Evolutionary conservation across 2,113 vertebrate species (phyloP), one percentile per base, ranked within the genome.

Genomic region (Epinephelus cyanopodus): DNA sequence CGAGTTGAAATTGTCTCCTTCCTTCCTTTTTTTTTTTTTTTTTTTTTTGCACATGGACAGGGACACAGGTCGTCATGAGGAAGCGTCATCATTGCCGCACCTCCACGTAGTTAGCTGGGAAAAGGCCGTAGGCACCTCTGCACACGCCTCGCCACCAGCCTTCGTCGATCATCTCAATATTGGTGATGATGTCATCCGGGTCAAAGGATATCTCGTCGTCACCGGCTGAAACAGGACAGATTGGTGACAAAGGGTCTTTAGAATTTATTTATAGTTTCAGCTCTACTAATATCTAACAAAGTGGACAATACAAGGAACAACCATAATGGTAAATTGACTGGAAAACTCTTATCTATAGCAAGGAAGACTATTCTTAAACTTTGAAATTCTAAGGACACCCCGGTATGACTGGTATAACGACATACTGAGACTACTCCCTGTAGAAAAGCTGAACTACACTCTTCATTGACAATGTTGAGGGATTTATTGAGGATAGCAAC

Each of bases 111-210:
- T 99, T 99, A 53, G 98, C 98, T 0, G 98, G 98, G 94, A 99
- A 99, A 8, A 99, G 96, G 89, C 98, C 98, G 0, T 97, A 98
- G 6, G 95, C 85, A 73, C 97, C 97, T 67, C 96, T 94, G 93
- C 98, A 99, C 67, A 98, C 95, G 0, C 98, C 98, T 0, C 98
- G 92, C 98, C 98, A 99, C 98, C 98, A 99, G 94, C 98, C 98
- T 0, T 99, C 98, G 0, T 99, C 98, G 0, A 99, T 99, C 98
- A 99, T 99, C 90, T 99, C 98, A 0, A 99, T 99, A 96, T 99
- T 99, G 89, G 98, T 99, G 94, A 99, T 98, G 94, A 99, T 95
- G 94, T 99, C 98, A 0, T 99, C 98, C 0, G 98, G 98, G 92
- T 99, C 98, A 0, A 99, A 99, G 77, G 98, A 99, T 77, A 99